Percentiles rank a stretch among this genome's conserved stretches.
phyloP scores from a whole-genome alignment of 2,113 vertebrate genomes.

The Pithys albifrons region DNA sequence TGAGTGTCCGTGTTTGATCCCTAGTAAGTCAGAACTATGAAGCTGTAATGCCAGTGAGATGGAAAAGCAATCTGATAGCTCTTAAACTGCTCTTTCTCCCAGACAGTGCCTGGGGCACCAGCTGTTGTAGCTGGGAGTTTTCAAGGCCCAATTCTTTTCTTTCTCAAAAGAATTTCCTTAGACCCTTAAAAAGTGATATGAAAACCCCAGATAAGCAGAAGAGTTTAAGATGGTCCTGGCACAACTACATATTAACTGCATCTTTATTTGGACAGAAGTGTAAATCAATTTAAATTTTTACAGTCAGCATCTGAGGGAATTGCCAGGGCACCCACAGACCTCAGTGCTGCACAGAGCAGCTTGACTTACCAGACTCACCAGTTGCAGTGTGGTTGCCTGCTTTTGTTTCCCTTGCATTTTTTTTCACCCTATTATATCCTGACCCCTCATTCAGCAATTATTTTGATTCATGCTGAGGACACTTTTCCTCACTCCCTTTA shows the following conservation, averaged over 20 bases:
- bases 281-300: not conserved
- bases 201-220: not conserved
- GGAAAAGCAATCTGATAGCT: not conserved
- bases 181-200: not conserved
- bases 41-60: not conserved
- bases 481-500: not conserved
- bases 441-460: not conserved
- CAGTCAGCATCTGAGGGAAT: not conserved
- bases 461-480: not conserved
- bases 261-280: not conserved
- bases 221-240: not conserved
- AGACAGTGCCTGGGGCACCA: not conserved
- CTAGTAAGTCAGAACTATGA: not conserved
- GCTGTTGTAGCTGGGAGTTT: not conserved
- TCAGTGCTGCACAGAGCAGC: not conserved
- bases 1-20: not conserved
- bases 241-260: not conserved
- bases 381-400: not conserved
- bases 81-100: conserved; percentile 5
- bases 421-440: not conserved
- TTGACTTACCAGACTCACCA: not conserved
- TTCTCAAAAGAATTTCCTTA: not conserved
- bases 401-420: not conserved
- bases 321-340: not conserved
- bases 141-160: not conserved